Percentiles rank a stretch among this genome's conserved stretches.
phyloP scores from a whole-genome alignment of 2,888 invertebrate species.

The Platerodrilus igneus region DNA sequence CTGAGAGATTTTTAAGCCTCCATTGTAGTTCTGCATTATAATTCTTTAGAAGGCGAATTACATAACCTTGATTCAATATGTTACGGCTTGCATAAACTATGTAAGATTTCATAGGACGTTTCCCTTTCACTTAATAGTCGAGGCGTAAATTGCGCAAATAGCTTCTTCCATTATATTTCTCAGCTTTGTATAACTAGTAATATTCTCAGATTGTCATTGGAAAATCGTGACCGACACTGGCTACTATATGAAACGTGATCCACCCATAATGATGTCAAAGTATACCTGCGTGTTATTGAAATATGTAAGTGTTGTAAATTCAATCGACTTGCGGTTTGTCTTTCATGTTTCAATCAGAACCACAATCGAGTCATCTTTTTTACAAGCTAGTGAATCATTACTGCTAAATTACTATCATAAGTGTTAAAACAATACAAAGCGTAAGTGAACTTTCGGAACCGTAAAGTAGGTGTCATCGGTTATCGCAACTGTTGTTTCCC shows the following conservation, averaged over 20 bases:
- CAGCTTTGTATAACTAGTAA: slow-evolving; percentile 27
- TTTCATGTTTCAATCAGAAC: slow-evolving; percentile 31
- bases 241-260: slow-evolving; percentile 48
- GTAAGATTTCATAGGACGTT: too few relatives aligned
- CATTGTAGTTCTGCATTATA: too few relatives aligned
- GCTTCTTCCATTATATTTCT: slow-evolving; percentile 26
- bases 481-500: slow-evolving; percentile 35
- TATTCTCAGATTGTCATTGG: slow-evolving; percentile 36
- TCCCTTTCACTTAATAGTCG: slow-evolving; percentile 39
- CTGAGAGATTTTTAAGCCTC: too few relatives aligned
- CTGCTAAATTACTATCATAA: slow-evolving; percentile 16
- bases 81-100: too few relatives aligned
- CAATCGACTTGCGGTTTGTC: slow-evolving; percentile 35
- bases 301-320: slow-evolving; percentile 30
- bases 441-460: slow-evolving; percentile 16
- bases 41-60: too few relatives aligned
- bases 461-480: slow-evolving; percentile 33
- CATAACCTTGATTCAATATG: too few relatives aligned
- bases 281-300: slow-evolving; percentile 39
- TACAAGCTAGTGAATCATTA: slow-evolving; percentile 17
- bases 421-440: slow-evolving; percentile 18
- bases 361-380: slow-evolving; percentile 9
- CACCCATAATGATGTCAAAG: slow-evolving; percentile 45
- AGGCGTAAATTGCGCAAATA: slow-evolving; percentile 40
- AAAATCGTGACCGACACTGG: slow-evolving; percentile 46